A percentile compares a stretch with the other conserved stretches of the same genome.
Conservation (phyloP, 2,888 invertebrate genomes). For the Pterostichus madidus region DNA sequence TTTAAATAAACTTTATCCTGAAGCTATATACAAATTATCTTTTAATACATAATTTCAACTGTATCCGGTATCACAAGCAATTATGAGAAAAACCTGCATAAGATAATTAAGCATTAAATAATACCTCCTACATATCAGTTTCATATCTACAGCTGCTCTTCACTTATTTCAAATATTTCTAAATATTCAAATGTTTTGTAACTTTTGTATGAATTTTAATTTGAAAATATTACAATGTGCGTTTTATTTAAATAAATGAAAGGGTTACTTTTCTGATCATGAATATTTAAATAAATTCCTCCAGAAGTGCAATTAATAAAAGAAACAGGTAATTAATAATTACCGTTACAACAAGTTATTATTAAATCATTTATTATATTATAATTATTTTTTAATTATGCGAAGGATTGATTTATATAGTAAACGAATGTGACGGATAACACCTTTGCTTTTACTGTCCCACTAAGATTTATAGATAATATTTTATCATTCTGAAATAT, state of each 20-base stretch:
- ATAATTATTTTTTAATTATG: constrained; percentile 10
- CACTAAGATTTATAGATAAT: background rate
- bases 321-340: constrained; percentile 3
- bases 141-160: constrained; percentile 27
- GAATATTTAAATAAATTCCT: constrained; percentile 5
- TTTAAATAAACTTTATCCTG: constrained; percentile 39
- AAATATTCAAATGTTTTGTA: too few species aligned
- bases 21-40: constrained; percentile 32
- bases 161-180: background rate
- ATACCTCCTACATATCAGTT: constrained; percentile 34
- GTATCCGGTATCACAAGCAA: constrained; percentile 49
- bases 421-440: background rate
- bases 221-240: too few species aligned
- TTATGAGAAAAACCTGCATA: constrained; percentile 39
- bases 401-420: background rate
- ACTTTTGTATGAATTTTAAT: too few species aligned
- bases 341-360: constrained; percentile 17
- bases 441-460: too few species aligned
- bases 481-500: background rate
- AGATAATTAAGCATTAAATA: constrained; percentile 46
- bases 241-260: background rate
- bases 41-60: constrained; percentile 49
- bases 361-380: constrained; percentile 18
- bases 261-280: constrained; percentile 16
- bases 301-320: constrained; percentile 2